A percentile compares a stretch with the other conserved stretches of the same genome.
Evolutionary conservation across 2,113 vertebrate species (phyloP).

Genomic region (Neogale vison): DNA sequence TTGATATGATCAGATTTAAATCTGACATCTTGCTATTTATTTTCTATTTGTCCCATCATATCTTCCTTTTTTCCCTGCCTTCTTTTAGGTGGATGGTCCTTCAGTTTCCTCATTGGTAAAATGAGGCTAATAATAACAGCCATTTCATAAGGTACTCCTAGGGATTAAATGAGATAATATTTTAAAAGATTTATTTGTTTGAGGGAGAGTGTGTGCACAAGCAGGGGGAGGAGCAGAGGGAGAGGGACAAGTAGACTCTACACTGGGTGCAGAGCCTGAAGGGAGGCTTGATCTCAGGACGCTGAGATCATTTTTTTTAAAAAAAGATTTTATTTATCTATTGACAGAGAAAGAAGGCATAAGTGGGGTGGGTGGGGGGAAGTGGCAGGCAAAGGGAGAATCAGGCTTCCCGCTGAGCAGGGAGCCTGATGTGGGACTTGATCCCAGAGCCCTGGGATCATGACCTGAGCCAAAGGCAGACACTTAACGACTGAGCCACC

Average conservation of each 20-base stretch:
- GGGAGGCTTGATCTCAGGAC: not conserved
- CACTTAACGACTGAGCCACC: no score
- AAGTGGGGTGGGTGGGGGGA: no score
- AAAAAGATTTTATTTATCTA: no score
- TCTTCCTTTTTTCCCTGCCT: not conserved
- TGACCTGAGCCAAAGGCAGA: no score
- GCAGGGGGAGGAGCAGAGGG: not conserved
- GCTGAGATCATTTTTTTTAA: not conserved
- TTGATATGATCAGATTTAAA: not conserved
- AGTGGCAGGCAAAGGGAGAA: no score
- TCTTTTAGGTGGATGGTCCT: not conserved
- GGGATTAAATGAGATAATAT: not conserved
- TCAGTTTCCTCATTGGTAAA: slow-evolving; percentile 26
- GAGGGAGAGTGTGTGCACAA: not conserved
- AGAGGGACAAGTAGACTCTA: not conserved
- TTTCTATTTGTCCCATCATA: not conserved
- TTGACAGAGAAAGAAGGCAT: no score
- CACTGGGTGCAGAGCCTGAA: no score
- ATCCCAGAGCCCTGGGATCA: no score
- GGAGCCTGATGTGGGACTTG: no score
- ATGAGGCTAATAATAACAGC: not conserved
- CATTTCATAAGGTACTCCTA: not conserved
- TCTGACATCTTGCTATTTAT: not conserved
- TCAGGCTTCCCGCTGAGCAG: no score
- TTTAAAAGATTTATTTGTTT: not conserved